Percentiles rank a stretch among this genome's conserved stretches.
Evolutionary conservation across 2,888 invertebrate species (phyloP).

Genomic region (Thelaira solivaga): DNA sequence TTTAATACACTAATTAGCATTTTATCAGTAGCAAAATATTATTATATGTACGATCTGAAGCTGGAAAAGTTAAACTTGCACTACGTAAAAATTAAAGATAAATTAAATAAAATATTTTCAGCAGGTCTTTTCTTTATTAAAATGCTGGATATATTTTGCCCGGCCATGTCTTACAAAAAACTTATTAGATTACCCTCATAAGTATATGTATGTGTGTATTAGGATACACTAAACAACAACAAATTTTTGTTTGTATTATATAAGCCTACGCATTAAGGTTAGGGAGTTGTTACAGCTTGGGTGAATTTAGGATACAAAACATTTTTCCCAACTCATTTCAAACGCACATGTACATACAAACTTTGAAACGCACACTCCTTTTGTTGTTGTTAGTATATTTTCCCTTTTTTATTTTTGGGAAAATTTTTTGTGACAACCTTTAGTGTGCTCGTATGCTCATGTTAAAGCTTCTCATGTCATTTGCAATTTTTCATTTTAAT

Average conservation of each 20-base stretch:
- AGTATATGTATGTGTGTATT: background rate
- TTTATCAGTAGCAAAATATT: too few relatives aligned
- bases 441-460: slow-evolving; percentile 61
- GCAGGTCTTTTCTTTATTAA: too few relatives aligned
- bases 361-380: background rate
- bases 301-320: slow-evolving; percentile 27
- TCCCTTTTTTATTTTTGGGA: background rate
- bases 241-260: slow-evolving; percentile 32
- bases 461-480: slow-evolving; percentile 68
- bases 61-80: too few relatives aligned
- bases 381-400: slow-evolving; percentile 48
- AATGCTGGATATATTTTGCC: too few relatives aligned
- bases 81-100: too few relatives aligned
- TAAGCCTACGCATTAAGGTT: slow-evolving; percentile 55
- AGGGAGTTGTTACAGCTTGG: background rate
- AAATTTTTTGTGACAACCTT: slow-evolving; percentile 67
- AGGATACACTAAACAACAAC: slow-evolving; percentile 33
- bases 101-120: too few relatives aligned
- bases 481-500: slow-evolving; percentile 76
- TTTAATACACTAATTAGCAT: too few relatives aligned
- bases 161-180: background rate
- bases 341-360: slow-evolving; percentile 31
- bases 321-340: slow-evolving; percentile 40
- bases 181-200: background rate
- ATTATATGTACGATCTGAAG: too few relatives aligned